Evolutionary conservation across 1,140 invertebrate genomes (phyloP).

Genomic region (Pseudomyrmex concolor): DNA sequence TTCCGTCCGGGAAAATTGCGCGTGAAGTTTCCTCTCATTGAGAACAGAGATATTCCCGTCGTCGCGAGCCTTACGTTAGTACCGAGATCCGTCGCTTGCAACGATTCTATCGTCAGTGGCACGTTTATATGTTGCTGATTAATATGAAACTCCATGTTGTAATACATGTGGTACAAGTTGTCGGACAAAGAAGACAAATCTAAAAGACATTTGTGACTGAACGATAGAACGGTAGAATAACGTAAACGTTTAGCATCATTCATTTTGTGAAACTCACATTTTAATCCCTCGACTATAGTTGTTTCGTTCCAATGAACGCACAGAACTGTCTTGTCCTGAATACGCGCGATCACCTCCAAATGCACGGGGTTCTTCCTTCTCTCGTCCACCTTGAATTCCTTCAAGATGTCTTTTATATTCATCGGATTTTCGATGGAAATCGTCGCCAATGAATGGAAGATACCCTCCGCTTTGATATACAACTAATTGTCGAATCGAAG

Average conservation of each 20-base stretch:
- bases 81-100: constrained; percentile 85
- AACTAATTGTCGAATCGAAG: constrained; percentile 78
- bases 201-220: constrained; percentile 47
- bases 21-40: constrained; percentile 86
- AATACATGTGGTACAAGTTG: constrained; percentile 79
- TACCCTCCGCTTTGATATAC: constrained; percentile 86
- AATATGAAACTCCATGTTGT: constrained; percentile 85
- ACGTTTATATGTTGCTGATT: constrained; percentile 85
- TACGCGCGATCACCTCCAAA: constrained; percentile 86
- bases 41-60: constrained; percentile 85
- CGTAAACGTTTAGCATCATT: too few species aligned
- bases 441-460: constrained; percentile 79
- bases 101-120: constrained; percentile 84
- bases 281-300: constrained; percentile 83
- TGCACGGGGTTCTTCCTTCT: constrained; percentile 83
- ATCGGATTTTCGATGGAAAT: constrained; percentile 80
- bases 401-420: constrained; percentile 84
- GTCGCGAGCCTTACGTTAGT: constrained; percentile 84
- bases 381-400: constrained; percentile 84
- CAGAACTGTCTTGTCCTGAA: constrained; percentile 86
- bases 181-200: constrained; percentile 80
- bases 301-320: constrained; percentile 87
- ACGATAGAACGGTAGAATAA: too few species aligned
- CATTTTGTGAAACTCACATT: constrained; percentile 76
- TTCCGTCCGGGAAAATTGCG: constrained; percentile 83